Evolutionary conservation across 2,113 vertebrate genomes (phyloP).

Genomic region (Patagioenas fasciata): DNA sequence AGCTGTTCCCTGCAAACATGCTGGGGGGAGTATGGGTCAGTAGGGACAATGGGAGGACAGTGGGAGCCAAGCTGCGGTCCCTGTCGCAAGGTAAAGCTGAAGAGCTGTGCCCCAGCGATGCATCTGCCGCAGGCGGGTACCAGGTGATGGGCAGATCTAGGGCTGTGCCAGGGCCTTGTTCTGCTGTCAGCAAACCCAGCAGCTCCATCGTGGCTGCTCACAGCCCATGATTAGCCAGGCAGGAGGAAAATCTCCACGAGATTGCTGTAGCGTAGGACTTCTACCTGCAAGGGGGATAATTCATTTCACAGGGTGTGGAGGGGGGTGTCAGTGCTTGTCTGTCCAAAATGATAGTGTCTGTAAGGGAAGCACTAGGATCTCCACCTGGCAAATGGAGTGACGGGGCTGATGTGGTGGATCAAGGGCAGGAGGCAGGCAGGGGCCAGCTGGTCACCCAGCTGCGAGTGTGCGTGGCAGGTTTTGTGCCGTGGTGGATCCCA

Average conservation of each 20-base stretch:
- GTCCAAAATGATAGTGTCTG: background rate
- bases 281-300: background rate
- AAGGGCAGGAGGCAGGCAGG: background rate
- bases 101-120: rapidly evolving
- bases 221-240: background rate
- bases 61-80: rapidly evolving
- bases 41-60: background rate
- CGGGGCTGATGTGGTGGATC: background rate
- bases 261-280: background rate
- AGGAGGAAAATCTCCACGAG: background rate
- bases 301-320: background rate
- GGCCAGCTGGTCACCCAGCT: rapidly evolving
- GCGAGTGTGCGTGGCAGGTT: background rate
- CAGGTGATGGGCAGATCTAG: background rate
- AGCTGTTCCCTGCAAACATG: background rate
- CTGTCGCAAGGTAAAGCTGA: rapidly evolving
- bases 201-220: background rate
- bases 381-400: background rate
- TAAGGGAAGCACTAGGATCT: background rate
- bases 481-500: background rate
- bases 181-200: rapidly evolving
- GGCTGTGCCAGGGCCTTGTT: background rate
- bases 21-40: rapidly evolving
- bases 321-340: background rate
- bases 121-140: rapidly evolving